Conservation (phyloP, 2,888 invertebrate genomes). For the Prostheceraeus crozeri region DNA sequence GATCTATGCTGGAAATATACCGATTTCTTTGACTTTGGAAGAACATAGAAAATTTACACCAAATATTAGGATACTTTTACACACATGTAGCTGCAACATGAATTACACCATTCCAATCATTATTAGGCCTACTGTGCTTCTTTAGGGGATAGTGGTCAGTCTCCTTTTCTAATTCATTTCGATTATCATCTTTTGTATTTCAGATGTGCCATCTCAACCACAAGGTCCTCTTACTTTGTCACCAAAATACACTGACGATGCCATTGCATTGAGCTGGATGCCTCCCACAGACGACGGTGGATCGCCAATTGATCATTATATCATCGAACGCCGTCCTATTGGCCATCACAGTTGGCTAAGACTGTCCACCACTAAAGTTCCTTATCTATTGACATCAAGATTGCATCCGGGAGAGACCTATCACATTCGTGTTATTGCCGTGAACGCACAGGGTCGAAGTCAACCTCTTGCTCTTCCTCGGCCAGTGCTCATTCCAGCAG, state of each 20-base stretch:
- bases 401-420: background rate
- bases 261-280: slow-evolving; percentile 44
- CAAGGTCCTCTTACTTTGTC: background rate
- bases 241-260: background rate
- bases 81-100: no score
- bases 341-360: background rate
- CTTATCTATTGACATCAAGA: background rate
- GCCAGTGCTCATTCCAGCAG: background rate
- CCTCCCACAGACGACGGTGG: slow-evolving; percentile 53
- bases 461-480: background rate
- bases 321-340: slow-evolving; percentile 48
- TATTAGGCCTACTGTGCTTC: no score
- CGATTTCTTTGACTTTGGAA: no score
- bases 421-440: slow-evolving; percentile 24
- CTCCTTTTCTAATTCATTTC: no score
- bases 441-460: slow-evolving; percentile 12
- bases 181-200: no score
- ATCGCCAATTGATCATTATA: slow-evolving; percentile 50
- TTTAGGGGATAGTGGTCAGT: no score
- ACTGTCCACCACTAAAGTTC: background rate
- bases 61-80: no score
- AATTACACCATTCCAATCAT: no score
- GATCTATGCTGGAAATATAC: no score
- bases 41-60: no score
- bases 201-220: slow-evolving; percentile 25